A percentile compares a stretch with the other conserved stretches of the same genome.
These are phyloP conservation scores for Psittacara wagleri DNA, from an alignment of 2,113 vertebrate genomes.

Conservation along the genomic window DNA sequence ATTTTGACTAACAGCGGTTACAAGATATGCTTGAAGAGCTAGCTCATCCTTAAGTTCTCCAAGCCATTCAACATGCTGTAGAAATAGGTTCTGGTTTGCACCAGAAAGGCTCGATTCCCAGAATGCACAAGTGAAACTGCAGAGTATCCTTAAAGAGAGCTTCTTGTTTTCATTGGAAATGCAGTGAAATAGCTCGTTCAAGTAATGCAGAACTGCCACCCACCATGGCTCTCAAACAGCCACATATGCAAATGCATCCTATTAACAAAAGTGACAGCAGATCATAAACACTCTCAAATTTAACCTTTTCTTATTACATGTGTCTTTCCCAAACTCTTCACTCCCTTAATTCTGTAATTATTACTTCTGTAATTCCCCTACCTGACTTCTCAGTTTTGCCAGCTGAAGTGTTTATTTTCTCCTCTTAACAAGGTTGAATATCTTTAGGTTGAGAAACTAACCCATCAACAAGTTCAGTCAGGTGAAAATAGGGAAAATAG, in stretches of 20 bases:
- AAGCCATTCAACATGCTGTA: background rate
- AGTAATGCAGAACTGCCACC: background rate
- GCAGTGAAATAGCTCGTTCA: background rate
- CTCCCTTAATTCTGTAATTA: background rate
- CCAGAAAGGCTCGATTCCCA: background rate
- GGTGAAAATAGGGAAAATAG: background rate
- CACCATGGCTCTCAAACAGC: rapidly evolving
- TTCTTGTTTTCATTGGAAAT: background rate
- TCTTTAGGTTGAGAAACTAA: background rate
- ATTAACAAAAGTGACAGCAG: background rate
- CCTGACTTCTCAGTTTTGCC: background rate
- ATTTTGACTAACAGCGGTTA: background rate
- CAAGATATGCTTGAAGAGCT: background rate
- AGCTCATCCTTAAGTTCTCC: background rate
- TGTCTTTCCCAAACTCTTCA: background rate
- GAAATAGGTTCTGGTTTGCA: background rate
- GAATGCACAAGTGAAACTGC: background rate
- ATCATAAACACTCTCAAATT: background rate
- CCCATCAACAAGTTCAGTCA: background rate
- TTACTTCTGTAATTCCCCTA: background rate
- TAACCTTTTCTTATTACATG: background rate
- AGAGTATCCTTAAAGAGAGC: background rate
- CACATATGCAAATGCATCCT: background rate
- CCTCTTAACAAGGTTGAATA: background rate
- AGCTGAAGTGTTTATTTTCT: background rate